phyloP scores from a whole-genome alignment of 2,113 vertebrate species.

The Microtus pennsylvanicus region DNA sequence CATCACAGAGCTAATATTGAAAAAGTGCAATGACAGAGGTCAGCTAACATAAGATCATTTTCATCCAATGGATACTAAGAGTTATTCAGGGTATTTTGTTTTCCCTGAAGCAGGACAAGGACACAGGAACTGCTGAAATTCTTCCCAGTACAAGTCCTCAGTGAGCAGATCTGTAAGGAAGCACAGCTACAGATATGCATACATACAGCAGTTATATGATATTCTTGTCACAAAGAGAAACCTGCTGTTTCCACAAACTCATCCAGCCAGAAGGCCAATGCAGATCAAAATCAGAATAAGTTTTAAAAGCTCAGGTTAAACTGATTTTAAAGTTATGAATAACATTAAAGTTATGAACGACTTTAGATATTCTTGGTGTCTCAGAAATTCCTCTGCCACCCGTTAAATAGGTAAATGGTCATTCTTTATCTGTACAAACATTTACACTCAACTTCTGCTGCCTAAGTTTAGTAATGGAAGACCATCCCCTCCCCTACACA shows the following conservation, averaged over 20 bases:
- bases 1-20: neutral
- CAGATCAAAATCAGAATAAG: neutral
- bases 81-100: neutral
- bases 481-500: neutral
- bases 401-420: slow-evolving; percentile 2
- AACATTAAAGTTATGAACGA: neutral
- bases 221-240: neutral
- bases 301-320: neutral
- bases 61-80: neutral
- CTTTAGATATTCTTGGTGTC: neutral
- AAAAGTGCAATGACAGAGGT: slow-evolving; percentile 18
- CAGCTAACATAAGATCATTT: neutral
- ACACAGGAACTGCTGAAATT: slow-evolving; percentile 46
- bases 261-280: neutral
- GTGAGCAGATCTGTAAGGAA: neutral
- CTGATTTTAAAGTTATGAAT: neutral
- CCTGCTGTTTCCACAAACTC: neutral
- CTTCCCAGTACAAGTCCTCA: neutral
- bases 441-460: slow-evolving; percentile 10
- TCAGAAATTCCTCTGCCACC: slow-evolving; percentile 33
- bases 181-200: neutral
- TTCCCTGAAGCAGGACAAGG: neutral
- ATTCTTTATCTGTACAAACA: slow-evolving; percentile 10
- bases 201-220: neutral
- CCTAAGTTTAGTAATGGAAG: neutral